phyloP scores from a whole-genome alignment of 92 coral and sea anemone genomes.

The Porites divaricata region DNA sequence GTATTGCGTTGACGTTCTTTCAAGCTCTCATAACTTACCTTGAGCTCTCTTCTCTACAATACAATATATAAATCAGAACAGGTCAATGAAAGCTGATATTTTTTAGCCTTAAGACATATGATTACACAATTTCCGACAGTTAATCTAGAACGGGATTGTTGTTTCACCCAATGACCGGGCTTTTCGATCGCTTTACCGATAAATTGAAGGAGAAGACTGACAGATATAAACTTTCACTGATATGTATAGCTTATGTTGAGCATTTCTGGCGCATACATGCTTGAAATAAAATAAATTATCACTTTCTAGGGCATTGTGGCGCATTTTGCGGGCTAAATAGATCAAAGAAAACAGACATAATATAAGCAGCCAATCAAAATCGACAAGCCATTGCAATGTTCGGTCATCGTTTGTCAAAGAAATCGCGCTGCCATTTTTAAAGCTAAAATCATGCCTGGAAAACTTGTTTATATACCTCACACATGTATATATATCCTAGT shows the following conservation, averaged over 20 bases:
- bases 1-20: conserved; percentile 18
- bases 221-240: conserved; percentile 24
- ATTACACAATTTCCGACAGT: neutral
- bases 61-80: conserved; percentile 19
- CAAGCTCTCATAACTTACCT: conserved; percentile 15
- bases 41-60: conserved; percentile 27
- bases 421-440: conserved; percentile 25
- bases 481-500: too few relatives aligned
- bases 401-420: conserved; percentile 19
- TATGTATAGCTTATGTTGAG: conserved; percentile 23
- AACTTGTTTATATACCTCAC: too few relatives aligned
- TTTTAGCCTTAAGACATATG: conserved; percentile 20
- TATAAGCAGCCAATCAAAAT: conserved; percentile 9
- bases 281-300: conserved; percentile 16
- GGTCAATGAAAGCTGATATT: conserved; percentile 28
- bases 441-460: conserved; percentile 26
- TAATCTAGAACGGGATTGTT: conserved; percentile 20
- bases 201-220: conserved; percentile 24
- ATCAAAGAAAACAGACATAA: conserved; percentile 23
- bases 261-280: conserved; percentile 30
- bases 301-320: neutral
- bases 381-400: conserved; percentile 1
- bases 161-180: conserved; percentile 29
- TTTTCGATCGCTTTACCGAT: conserved; percentile 28
- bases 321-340: conserved; percentile 27